These are phyloP conservation scores for Camponotus pennsylvanicus DNA, from an alignment of 1,140 invertebrate genomes.

Conservation along the genomic window DNA sequence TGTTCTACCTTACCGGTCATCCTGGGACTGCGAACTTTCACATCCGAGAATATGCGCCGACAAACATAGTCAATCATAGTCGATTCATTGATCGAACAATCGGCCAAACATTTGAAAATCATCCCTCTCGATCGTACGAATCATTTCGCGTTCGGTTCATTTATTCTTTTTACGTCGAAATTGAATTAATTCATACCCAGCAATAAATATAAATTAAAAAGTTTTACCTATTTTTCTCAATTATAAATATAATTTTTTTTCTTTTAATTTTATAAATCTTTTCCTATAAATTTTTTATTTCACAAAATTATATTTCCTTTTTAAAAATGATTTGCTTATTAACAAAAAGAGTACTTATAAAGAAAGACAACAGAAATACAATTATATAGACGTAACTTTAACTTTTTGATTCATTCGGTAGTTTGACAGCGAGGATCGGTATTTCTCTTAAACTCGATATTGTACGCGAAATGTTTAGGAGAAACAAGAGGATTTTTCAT, in stretches of 20 bases:
- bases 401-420: not conserved
- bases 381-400: not conserved
- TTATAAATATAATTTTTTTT: not conserved
- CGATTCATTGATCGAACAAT: not conserved
- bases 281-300: too few relatives aligned
- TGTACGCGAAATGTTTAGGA: not conserved
- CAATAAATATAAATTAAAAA: slow-evolving; percentile 13
- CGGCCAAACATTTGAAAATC: slow-evolving; percentile 12
- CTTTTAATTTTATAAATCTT: not conserved
- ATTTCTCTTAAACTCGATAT: slow-evolving; percentile 12
- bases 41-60: slow-evolving; percentile 69
- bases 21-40: slow-evolving; percentile 75
- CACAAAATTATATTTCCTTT: not conserved
- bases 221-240: not conserved
- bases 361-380: not conserved
- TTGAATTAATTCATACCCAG: not conserved
- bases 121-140: not conserved
- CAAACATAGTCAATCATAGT: too few relatives aligned
- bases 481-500: slow-evolving; percentile 23
- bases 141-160: not conserved
- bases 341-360: not conserved
- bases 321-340: not conserved
- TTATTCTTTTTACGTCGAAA: not conserved
- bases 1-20: slow-evolving; percentile 73
- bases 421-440: not conserved